These are phyloP conservation scores for Lordiphosa mommai DNA, from an alignment of 1,140 invertebrate species.

Conservation along the genomic window DNA sequence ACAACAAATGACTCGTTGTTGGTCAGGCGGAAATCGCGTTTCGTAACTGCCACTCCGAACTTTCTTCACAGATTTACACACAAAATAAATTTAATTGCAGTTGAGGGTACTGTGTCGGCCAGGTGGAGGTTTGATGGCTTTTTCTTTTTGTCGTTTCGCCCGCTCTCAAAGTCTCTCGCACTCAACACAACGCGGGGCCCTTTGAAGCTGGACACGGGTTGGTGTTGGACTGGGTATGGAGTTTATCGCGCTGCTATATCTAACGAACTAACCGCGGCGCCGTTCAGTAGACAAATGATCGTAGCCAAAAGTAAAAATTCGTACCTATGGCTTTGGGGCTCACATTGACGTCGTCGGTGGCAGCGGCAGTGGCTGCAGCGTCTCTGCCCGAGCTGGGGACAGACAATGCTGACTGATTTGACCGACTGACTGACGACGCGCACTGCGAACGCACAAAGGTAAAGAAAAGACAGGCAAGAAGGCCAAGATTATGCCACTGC, in stretches of 20 bases:
- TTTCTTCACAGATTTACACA: conserved; percentile 73
- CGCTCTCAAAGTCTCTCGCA: conserved; percentile 5
- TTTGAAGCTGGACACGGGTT: conserved; percentile 1
- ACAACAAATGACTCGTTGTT: conserved; percentile 12
- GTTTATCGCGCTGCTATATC: conserved; percentile 43
- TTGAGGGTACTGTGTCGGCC: conserved; percentile 35
- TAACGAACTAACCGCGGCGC: conserved; percentile 73
- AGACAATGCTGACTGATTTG: conserved; percentile 53
- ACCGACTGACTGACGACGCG: conserved; percentile 51
- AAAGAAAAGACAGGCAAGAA: conserved; percentile 62
- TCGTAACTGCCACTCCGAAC: conserved; percentile 57
- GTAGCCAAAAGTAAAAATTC: conserved; percentile 67
- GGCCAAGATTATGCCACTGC: conserved; percentile 72
- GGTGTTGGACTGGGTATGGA: not conserved
- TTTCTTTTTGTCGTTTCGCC: conserved; percentile 12
- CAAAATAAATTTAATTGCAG: conserved; percentile 56
- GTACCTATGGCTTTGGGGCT: conserved; percentile 53
- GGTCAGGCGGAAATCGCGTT: conserved; percentile 46
- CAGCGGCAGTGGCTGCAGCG: conserved; percentile 1
- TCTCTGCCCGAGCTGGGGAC: not conserved
- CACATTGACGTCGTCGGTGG: conserved; percentile 22
- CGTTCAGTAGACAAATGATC: conserved; percentile 79
- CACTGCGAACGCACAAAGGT: conserved; percentile 44
- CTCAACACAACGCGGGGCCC: conserved; percentile 25
- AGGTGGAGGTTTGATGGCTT: conserved; percentile 22